Base-by-base conservation (phyloP, 2,113 vertebrate species). In the Coreoperca whiteheadi region DNA sequence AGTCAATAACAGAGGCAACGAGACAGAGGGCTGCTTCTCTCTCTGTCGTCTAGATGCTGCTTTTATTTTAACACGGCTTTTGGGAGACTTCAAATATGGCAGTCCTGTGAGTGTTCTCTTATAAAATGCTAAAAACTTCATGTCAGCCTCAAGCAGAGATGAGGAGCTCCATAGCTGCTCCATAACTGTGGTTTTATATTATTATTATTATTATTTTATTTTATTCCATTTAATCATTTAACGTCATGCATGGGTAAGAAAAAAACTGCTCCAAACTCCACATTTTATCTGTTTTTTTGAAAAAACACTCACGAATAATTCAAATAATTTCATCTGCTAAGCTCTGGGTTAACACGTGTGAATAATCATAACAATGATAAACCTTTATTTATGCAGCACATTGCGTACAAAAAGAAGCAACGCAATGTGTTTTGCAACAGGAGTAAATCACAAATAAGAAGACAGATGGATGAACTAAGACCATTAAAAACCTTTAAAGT, bases 1-100 rank as follows among this genome's bases (percentile, higher is more conserved):
- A 68, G 76, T 28, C 37, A 66, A 63, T 16, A 46, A 54, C 59
- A 75, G 43, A 77, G 77, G 48, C 73, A 23, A 16, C 0, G 43
- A 81, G 70, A 60, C 68, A 75, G 39, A 78, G 32, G 15, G 57
- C 74, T 50, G 77, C 34, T 67, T 74, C 60, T 81, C 1, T 66
- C 23, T 46, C 56, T 50, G 46, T 15, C 6, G 0, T 59, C 51
- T 20, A 10, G 21, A 48, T 11, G 25, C 53, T 60, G 60, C 61
- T 43, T 61, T 66, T 11, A 43, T 56, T 69, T 69, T 54, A 46
- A 21, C 11, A 16, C 12, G 37, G 53, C 69, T 41, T 71, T 56
- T 18, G 56, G 8, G 46, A 64, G 25, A 28, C 20, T 46, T 10
- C 34, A 69, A 46, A 64, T 51, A 57, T 3, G 1, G 1, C 21